phyloP scores from a whole-genome alignment of 2,797 vertebrate species.

The Cephalopachus bancanus region DNA sequence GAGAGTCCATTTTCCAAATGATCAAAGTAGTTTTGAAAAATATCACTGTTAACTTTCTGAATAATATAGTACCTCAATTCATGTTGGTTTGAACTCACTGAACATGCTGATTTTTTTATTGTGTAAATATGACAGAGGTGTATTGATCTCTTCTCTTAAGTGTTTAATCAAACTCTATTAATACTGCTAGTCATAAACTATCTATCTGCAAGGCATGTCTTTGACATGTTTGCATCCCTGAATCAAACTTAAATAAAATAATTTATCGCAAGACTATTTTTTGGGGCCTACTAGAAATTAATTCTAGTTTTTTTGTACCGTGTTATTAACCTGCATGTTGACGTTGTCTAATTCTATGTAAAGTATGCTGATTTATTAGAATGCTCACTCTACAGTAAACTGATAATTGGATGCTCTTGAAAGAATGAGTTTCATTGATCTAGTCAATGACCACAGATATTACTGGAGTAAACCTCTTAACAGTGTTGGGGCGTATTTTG shows the following conservation, averaged over 20 bases:
- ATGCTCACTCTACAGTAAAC: constrained; percentile 94
- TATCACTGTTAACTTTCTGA: constrained; percentile 81
- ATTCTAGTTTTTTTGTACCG: constrained; percentile 82
- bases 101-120: constrained; percentile 81
- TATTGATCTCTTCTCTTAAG: constrained; percentile 86
- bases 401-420: constrained; percentile 99
- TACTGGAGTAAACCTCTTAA: constrained; percentile 94
- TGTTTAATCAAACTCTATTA: constrained; percentile 90
- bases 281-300: constrained; percentile 70
- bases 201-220: constrained; percentile 76
- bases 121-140: constrained; percentile 87
- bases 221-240: constrained; percentile 78
- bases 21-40: constrained; percentile 76
- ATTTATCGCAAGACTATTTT: constrained; percentile 80
- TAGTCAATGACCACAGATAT: constrained; percentile 95
- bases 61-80: constrained; percentile 81
- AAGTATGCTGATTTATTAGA: constrained; percentile 97
- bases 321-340: constrained; percentile 93
- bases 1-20: constrained; percentile 71
- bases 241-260: constrained; percentile 83
- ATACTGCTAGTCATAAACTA: constrained; percentile 82
- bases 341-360: constrained; percentile 92
- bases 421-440: constrained; percentile 99
- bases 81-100: constrained; percentile 75
- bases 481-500: constrained; percentile 94